Base-by-base conservation (phyloP, 1,140 invertebrate genomes). In the Pemphigus obesinymphae region DNA sequence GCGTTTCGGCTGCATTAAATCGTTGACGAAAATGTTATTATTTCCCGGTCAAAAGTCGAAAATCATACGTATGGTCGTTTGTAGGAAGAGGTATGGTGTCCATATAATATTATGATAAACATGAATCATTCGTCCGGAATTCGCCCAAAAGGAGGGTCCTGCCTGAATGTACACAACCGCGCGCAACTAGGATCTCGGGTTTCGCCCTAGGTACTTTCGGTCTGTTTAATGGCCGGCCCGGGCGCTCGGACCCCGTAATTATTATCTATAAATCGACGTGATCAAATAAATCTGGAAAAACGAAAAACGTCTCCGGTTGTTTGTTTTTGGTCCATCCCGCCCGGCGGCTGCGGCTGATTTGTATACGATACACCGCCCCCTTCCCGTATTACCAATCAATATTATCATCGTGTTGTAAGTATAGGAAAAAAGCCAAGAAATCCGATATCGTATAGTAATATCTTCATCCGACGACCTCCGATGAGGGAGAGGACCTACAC, bases 201-300 rank as follows among this genome's bases (percentile, higher is more conserved):
- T 80, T 80, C 76, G 76, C 76, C 76, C 37, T 61, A 63, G 76
- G 76, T 80, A 61, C 23, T 78, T 58, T 78, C 53, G 53, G 34
- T 26, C 11, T 43, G 23, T 78, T 78, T 78, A 78, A 78, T 78
- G 53, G 50, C 53, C 53, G 53, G 13, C n/a, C 75, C 75, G 50
- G 3, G 17, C 26, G 26, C 53, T 63, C 76, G 76, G 76, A 80
- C 76, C 76, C 76, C 53, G 76, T 80, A 80, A 80, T 80, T 80
- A 80, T 80, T 80, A 80, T 80, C 76, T 80, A 80, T 80, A 80
- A 80, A 80, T 80, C 76, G 76, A 80, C 53, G 55, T 61, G 76
- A 80, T 80, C 76, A 63, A 78, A 78, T 78, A 78, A 78, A 78
- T 78, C 75, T 58, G 53, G 75, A 78, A 78, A 76, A 78, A 78